Evolutionary conservation across 1,140 invertebrate genomes (phyloP).

Genomic region (Listronotus oregonensis): DNA sequence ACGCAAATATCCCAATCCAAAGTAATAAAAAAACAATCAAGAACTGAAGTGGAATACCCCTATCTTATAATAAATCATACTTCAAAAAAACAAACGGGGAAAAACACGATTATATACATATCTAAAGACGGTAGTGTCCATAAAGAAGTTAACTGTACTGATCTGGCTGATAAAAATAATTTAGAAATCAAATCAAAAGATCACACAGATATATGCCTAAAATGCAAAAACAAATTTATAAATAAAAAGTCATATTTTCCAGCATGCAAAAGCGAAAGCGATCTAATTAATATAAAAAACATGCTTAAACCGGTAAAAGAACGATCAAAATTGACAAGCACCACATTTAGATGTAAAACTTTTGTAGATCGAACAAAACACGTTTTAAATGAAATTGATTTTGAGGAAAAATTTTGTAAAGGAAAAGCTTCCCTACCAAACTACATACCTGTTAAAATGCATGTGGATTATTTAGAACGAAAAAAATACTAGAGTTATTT

Average conservation of each 20-base stretch:
- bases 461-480: conserved; percentile 29
- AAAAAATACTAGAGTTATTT: background rate
- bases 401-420: conserved; percentile 12
- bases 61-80: conserved; percentile 38
- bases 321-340: conserved; percentile 36
- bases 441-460: conserved; percentile 31
- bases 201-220: conserved; percentile 20
- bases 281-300: conserved; percentile 26
- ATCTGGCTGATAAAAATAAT: conserved; percentile 1
- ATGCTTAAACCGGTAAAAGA: conserved; percentile 36
- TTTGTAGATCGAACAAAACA: conserved; percentile 25
- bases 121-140: conserved; percentile 28
- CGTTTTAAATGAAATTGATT: conserved; percentile 9
- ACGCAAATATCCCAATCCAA: conserved; percentile 3
- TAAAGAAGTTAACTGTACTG: conserved; percentile 20
- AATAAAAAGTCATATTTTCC: conserved; percentile 4
- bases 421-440: conserved; percentile 7
- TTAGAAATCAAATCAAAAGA: conserved; percentile 4
- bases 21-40: conserved; percentile 5
- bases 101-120: conserved; percentile 39
- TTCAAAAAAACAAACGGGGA: conserved; percentile 34
- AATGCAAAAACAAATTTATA: conserved; percentile 28
- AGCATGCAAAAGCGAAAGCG: conserved; percentile 38
- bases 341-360: conserved; percentile 32
- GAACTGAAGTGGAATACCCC: conserved; percentile 9